Base-by-base conservation (phyloP, 2,797 vertebrate species). In the Serranus cabrilla region DNA sequence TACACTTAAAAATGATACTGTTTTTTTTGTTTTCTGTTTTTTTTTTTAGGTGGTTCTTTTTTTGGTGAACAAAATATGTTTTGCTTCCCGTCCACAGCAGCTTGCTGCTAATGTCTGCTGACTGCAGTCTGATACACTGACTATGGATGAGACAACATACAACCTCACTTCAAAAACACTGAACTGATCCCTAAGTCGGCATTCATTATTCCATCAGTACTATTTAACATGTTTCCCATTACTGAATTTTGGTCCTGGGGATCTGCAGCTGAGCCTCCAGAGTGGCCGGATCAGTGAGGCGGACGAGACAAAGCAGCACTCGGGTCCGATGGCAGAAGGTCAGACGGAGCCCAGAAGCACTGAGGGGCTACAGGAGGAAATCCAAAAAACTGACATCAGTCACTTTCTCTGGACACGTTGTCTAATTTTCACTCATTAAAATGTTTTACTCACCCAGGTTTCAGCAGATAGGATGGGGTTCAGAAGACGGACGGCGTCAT, bases 321-420 rank as follows among this genome's bases (percentile, higher is more conserved):
- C 97, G 95, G 34, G 96, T 95, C 63, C 95, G 94, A 78, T 99
- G 96, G 76, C 95, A 95, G 80, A 96, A 98, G 0, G 96, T 98
- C 87, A 98, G 73, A 40, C 96, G 96, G 46, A 92, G 94, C 1
- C 95, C 92, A 0, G 93, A 91, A 8, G 80, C 75, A 74, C 95
- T 94, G 34, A 97, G 87, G 0, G 95, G 96, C 98, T 99, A 89
- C 50, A 87, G 25, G 43, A n/a, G n/a, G 37, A 20, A 58, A 12
- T 34, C 2, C 7, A 47, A 31, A 63, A 20, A 57, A 64, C 12
- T 58, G 3, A 34, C 11, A 12, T 79, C 2, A 64, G 42, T 2
- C 13, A 52, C 21, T 62, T 56, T 34, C 16, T 23, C 1, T 20
- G 2, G 9, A 20, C 10, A 20, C 1, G 39, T 34, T 9, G 12